Base-by-base conservation (phyloP, 2,888 invertebrate genomes). In the Euplagia quadripunctaria region DNA sequence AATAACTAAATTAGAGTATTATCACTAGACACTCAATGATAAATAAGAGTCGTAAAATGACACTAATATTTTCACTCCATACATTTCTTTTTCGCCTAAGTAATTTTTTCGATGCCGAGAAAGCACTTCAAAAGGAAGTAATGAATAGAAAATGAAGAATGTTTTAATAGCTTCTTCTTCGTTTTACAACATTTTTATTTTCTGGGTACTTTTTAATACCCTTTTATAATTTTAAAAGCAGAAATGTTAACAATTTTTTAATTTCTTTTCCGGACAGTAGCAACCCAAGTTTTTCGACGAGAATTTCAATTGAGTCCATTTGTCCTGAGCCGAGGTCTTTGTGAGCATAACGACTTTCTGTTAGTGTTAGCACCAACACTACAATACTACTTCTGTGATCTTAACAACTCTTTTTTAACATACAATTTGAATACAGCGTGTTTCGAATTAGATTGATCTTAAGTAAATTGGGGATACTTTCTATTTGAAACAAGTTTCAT, bases 241-340 rank as follows among this genome's bases (percentile, higher is more conserved):
- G 73, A 85, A 82, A 76, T 82, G 71, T 78, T 82, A 82, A 78
- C 82, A 81, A 82, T 83, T 72, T 74, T 76, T 72, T 70, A 84
- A 83, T 84, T 43, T 55, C 79, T 85, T 85, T 84, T 81, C 78
- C 73, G 81, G 79, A 81, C 81, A 80, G 78, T 76, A 61, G 73
- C 71, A 79, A 75, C 73, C 66, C 65, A 75, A 79, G 75, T 31
- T 73, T 68, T 77, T 72, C 66, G 31, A 67, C 74, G 46, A 80
- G 81, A 85, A 87, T 86, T 85, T 81, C 82, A 84, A 87, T 85
- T 77, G 82, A 83, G 72, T 82, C 78, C 73, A 83, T 82, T 86
- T 82, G 77, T 77, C 58, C 43, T 43, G 72, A 68, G 69, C 61
- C 64, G 52, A 72, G 75, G 16, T 73, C 71, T 79, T 78, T 75